These are phyloP conservation scores for Siphamia tubifer DNA, from an alignment of 2,113 vertebrate species.

Conservation along the genomic window DNA sequence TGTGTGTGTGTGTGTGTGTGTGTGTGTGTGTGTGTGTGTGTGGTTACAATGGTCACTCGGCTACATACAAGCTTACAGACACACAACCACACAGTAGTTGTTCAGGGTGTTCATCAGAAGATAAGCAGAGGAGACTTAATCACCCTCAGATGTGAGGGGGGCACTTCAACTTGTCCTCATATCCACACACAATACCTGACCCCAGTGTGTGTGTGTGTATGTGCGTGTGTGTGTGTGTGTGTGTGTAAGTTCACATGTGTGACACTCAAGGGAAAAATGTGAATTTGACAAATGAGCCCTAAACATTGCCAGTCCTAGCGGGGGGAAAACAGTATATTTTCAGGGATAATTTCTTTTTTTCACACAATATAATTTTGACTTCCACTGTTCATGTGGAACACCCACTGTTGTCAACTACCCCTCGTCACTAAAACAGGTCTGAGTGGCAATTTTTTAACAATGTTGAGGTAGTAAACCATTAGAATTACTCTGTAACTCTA, in stretches of 20 bases:
- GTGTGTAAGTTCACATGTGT: conserved; percentile 1
- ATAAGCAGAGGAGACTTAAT: conserved; percentile 79
- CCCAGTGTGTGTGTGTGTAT: conserved; percentile 20
- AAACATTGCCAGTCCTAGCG: too few relatives aligned
- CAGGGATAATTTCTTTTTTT: background rate
- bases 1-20: conserved; percentile 29
- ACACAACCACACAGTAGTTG: conserved; percentile 30
- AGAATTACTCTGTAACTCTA: conserved; percentile 7
- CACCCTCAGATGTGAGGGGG: conserved; percentile 74
- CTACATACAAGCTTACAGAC: conserved; percentile 11
- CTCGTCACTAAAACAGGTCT: conserved; percentile 13
- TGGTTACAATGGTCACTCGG: conserved; percentile 29
- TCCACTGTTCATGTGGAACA: background rate
- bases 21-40: conserved; percentile 31
- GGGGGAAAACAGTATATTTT: background rate
- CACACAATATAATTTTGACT: background rate
- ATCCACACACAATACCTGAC: conserved; percentile 65
- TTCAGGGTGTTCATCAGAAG: conserved; percentile 77
- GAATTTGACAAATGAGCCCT: conserved; percentile 27
- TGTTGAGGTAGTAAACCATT: conserved; percentile 22
- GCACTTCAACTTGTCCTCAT: conserved; percentile 72
- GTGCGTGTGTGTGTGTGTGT: conserved; percentile 22
- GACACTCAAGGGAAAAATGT: conserved; percentile 13
- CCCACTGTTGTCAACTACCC: conserved; percentile 4
- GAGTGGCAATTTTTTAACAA: conserved; percentile 21